Evolutionary conservation across 2,113 vertebrate species (phyloP).

Genomic region (Peromyscus polionotus): DNA sequence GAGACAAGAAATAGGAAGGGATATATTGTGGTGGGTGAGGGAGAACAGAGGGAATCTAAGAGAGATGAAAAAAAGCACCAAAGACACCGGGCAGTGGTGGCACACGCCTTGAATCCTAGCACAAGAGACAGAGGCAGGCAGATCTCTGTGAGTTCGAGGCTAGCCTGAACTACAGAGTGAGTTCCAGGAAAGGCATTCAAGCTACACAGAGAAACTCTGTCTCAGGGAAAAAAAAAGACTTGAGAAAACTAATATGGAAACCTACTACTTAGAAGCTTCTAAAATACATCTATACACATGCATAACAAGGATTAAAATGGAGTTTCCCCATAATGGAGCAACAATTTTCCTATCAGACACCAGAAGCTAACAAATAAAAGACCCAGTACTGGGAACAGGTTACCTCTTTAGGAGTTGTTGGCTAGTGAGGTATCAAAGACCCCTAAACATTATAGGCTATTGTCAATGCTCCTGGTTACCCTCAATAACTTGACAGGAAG

Average conservation of each 20-base stretch:
- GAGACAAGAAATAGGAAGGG: neutral
- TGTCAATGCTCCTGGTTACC: neutral
- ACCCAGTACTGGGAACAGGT: neutral
- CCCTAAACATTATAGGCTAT: neutral
- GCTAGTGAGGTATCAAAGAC: neutral
- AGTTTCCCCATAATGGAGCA: neutral
- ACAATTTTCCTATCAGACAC: neutral
- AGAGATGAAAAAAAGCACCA: neutral
- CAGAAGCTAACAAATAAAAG: neutral
- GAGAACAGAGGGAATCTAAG: neutral
- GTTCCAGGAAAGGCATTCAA: too few relatives aligned
- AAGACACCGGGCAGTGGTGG: too few relatives aligned
- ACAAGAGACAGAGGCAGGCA: too few relatives aligned
- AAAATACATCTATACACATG: neutral
- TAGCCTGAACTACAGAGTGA: too few relatives aligned
- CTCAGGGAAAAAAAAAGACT: neutral
- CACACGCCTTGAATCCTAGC: too few relatives aligned
- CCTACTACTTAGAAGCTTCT: neutral
- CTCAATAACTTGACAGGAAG: neutral
- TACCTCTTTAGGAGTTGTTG: neutral
- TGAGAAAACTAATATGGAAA: neutral
- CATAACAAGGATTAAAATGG: neutral
- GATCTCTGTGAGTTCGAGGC: too few relatives aligned
- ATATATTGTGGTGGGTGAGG: too few relatives aligned
- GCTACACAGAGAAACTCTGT: too few relatives aligned